Base-by-base conservation (phyloP, 2,888 invertebrate genomes). In the Hirtodrosophila duncani region DNA sequence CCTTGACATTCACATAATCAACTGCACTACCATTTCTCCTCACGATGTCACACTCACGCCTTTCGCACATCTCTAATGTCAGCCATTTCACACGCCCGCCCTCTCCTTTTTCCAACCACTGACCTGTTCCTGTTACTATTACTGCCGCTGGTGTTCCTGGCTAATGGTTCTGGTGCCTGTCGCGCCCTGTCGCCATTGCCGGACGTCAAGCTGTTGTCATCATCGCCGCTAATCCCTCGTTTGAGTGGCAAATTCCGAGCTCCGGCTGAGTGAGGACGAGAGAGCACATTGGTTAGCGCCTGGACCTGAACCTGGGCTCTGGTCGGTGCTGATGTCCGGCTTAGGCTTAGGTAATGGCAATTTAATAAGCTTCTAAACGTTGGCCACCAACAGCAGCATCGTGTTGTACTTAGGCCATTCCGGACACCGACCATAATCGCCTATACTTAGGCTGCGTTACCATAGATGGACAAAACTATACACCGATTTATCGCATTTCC, bases 331-430 rank as follows among this genome's bases (percentile, higher is more conserved):
- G 77, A 67, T 75, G 77, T 78, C 81, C 65, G 57, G 72, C 80
- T 75, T 71, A 75, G 57, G 72, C 80, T 75, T 71, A 75, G 71
- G 77, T 81, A 81, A 75, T 75, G 68, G 80, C 68, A 69, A 81
- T 75, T 75, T 75, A 81, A 75, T 75, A 75, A 75, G 75, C 80
- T 71, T 38, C 72, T 65, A 72, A 80, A 59, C 63, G 72, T 42
- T 49, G 20, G 26, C 30, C 26, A 7, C 29, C 27, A 7, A 9
- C 31, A 30, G 20, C 38, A 38, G 21, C 34, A 60, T 17, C 16
- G 41, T 9, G n/a, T 36, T 34, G 33, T 37, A 10, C 58, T 18
- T 23, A n/a, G n/a, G n/a, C n/a, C n/a, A n/a, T n/a, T n/a, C n/a
- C n/a, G n/a, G n/a, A n/a, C n/a, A n/a, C n/a, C n/a, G n/a, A n/a